Percentiles rank a stretch among this genome's conserved stretches.
Evolutionary conservation across 2,113 vertebrate genomes (phyloP).

Genomic region (Excalfactoria chinensis): DNA sequence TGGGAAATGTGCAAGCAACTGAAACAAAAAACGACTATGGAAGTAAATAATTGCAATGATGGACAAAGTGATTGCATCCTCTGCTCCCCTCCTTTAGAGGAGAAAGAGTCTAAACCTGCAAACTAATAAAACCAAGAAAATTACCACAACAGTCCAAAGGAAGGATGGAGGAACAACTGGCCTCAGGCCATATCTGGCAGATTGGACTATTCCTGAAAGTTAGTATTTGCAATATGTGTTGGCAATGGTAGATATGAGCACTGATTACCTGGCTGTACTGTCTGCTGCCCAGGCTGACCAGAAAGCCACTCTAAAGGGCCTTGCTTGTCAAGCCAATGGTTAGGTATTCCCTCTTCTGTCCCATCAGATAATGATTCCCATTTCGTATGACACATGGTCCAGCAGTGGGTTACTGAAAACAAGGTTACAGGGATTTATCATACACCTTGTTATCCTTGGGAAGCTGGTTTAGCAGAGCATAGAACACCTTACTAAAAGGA

Average conservation of each 20-base stretch:
- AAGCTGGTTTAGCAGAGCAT: not conserved
- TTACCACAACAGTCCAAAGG: not conserved
- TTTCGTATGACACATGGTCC: not conserved
- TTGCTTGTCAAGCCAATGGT: not conserved
- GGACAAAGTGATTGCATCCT: not conserved
- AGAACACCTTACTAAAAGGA: not conserved
- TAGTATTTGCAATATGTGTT: not conserved
- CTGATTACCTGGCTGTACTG: not conserved
- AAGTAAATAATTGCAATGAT: not conserved
- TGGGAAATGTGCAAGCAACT: not conserved
- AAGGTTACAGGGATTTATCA: not conserved
- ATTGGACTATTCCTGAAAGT: not conserved
- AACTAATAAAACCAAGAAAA: not conserved
- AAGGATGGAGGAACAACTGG: not conserved
- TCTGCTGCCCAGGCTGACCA: not conserved
- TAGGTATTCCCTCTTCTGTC: not conserved
- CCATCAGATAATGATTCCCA: not conserved
- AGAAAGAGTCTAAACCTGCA: not conserved
- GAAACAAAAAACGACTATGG: not conserved
- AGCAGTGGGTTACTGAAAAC: not conserved
- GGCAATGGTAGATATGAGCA: not conserved
- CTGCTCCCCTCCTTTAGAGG: not conserved
- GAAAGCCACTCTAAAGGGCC: not conserved
- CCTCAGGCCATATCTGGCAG: not conserved
- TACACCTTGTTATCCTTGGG: not conserved